Percentiles rank a stretch among this genome's conserved stretches.
Evolutionary conservation across 2,888 invertebrate species (phyloP).

Genomic region (Zele albiditarsus): DNA sequence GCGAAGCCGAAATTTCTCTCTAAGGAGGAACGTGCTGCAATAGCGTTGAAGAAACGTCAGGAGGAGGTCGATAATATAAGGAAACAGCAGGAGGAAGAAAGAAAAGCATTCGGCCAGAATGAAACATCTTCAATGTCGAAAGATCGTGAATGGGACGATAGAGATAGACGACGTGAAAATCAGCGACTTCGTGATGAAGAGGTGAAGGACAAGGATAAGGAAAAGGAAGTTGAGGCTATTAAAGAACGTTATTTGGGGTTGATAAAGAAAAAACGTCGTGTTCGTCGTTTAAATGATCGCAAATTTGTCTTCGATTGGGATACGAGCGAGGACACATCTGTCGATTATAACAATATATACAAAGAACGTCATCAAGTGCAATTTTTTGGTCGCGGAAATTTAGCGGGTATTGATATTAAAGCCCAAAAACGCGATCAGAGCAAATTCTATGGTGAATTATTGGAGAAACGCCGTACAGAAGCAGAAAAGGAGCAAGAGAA

Average conservation of each 20-base stretch:
- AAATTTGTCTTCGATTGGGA: slow-evolving; percentile 99
- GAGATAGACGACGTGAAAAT: slow-evolving; percentile 67
- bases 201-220: slow-evolving; percentile 86
- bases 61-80: slow-evolving; percentile 90
- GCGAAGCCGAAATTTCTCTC: slow-evolving; percentile 98
- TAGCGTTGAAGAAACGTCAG: slow-evolving; percentile 91
- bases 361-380: slow-evolving; percentile 98
- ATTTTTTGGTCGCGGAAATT: slow-evolving; percentile 97
- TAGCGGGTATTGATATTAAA: slow-evolving; percentile 99
- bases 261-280: slow-evolving; percentile 92
- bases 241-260: slow-evolving; percentile 96
- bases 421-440: slow-evolving; percentile 95
- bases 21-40: slow-evolving; percentile 93
- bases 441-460: slow-evolving; percentile 95
- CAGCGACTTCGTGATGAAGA: slow-evolving; percentile 74
- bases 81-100: slow-evolving; percentile 81
- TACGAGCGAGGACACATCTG: slow-evolving; percentile 97
- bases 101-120: slow-evolving; percentile 58
- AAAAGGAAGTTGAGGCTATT: slow-evolving; percentile 95
- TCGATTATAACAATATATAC: slow-evolving; percentile 97
- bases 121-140: slow-evolving; percentile 70
- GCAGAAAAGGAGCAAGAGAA: slow-evolving; percentile 98
- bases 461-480: slow-evolving; percentile 96
- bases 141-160: slow-evolving; percentile 71
- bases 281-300: slow-evolving; percentile 94